Base-by-base conservation (phyloP, 2,113 vertebrate species). In the Rhea americana region DNA sequence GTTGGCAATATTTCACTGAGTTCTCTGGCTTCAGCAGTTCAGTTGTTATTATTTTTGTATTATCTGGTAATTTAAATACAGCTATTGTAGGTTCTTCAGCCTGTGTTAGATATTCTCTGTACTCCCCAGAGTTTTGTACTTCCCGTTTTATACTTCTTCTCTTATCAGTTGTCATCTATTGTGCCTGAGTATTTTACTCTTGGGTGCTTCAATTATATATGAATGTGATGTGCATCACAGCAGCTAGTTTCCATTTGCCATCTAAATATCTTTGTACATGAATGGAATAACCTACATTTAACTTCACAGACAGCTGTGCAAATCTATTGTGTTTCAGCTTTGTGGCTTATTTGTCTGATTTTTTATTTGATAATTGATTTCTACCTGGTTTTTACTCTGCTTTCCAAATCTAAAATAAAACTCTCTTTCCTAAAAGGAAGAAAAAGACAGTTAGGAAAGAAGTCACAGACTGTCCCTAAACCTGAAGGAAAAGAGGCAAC, bases 201-300 rank as follows among this genome's bases (percentile, higher is more conserved):
- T 2, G 80, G 94, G 97, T 97, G 86, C 89, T 97, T 98, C 96
- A 98, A 97, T 98, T 98, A 98, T 97, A 97, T 94, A 97, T 97
- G 96, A 97, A 95, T 90, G 87, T 93, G 93, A 93, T 95, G 88
- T 89, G 93, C 95, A 94, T 97, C 95, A 93, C 92, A 96, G 95
- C 91, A 56, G 59, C 88, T 82, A 25, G 61, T 93, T 97, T 97
- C 95, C 94, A 94, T 97, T 97, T 96, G 93, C 96, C 85, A 95
- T 94, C 96, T 96, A 97, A 97, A 92, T 89, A 96, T 93, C 96
- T 92, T 92, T 94, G 86, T 92, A 95, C 85, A 67, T 91, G 83
- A 97, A 95, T 39, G 48, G 92, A 96, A 88, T 95, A 97, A 97
- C 95, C 95, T 97, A 93, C 66, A 94, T 95, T 96, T 95, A 96